Evolutionary conservation across 2,888 invertebrate genomes (phyloP).

Genomic region (Drosophila leonis): DNA sequence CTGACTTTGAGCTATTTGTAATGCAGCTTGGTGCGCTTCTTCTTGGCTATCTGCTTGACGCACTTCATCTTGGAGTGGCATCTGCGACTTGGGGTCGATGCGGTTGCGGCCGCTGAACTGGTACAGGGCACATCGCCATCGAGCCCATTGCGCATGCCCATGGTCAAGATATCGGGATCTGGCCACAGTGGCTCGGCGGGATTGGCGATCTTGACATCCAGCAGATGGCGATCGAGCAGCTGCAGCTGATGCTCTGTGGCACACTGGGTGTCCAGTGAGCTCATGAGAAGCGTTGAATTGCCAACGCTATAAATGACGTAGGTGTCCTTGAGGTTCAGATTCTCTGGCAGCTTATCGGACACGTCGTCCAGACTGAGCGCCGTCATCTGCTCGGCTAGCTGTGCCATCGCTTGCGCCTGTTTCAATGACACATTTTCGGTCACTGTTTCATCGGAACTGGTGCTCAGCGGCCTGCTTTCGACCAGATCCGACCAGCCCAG

Average conservation of each 20-base stretch:
- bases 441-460: conserved; percentile 15
- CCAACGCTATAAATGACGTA: conserved; percentile 60
- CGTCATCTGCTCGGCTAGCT: conserved; percentile 8
- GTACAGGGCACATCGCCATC: conserved; percentile 16
- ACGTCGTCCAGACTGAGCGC: background rate
- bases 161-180: conserved; percentile 42
- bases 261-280: conserved; percentile 29
- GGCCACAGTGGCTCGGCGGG: conserved; percentile 39
- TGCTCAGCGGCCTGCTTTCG: conserved; percentile 20
- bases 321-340: conserved; percentile 30
- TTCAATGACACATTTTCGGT: conserved; percentile 1
- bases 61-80: conserved; percentile 13
- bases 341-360: background rate
- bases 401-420: background rate
- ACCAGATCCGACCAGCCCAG: conserved; percentile 42
- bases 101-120: conserved; percentile 15
- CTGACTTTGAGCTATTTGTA: background rate
- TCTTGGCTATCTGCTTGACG: conserved; percentile 15
- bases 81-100: background rate
- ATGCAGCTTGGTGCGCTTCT: conserved; percentile 17
- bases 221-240: conserved; percentile 50
- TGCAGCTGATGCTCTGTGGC: conserved; percentile 26
- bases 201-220: conserved; percentile 32
- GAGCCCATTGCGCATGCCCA: conserved; percentile 36
- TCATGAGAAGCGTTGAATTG: conserved; percentile 52